phyloP scores from a whole-genome alignment of 1,140 invertebrate genomes.

The Vanessa tameamea region DNA sequence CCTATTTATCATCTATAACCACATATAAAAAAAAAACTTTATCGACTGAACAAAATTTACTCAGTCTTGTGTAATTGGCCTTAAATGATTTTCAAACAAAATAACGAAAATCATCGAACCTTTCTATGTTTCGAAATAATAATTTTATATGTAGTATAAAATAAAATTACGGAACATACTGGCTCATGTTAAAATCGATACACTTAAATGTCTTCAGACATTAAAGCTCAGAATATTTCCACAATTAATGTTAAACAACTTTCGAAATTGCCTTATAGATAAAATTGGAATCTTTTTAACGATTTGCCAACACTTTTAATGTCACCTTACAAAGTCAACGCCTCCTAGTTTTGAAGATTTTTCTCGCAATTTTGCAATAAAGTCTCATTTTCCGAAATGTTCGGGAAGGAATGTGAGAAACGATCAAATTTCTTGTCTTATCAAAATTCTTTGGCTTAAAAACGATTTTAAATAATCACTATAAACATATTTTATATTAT shows the following conservation, averaged over 20 bases:
- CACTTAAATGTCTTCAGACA: neutral
- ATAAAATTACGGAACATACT: neutral
- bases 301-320: neutral
- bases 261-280: neutral
- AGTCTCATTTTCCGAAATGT: neutral
- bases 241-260: conserved; percentile 5
- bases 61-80: no score
- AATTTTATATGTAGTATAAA: neutral
- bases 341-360: neutral
- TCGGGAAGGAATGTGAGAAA: neutral
- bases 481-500: neutral
- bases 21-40: no score
- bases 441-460: neutral
- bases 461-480: neutral
- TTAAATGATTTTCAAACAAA: no score
- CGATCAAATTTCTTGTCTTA: neutral
- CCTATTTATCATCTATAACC: no score
- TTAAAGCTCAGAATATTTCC: neutral
- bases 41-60: no score
- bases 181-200: neutral
- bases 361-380: neutral
- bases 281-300: neutral
- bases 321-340: neutral
- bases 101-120: no score
- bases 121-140: no score